A percentile compares a stretch with the other conserved stretches of the same genome.
Evolutionary conservation across 1,140 invertebrate species (phyloP).

Genomic region (Pseudomyrmex sp.): DNA sequence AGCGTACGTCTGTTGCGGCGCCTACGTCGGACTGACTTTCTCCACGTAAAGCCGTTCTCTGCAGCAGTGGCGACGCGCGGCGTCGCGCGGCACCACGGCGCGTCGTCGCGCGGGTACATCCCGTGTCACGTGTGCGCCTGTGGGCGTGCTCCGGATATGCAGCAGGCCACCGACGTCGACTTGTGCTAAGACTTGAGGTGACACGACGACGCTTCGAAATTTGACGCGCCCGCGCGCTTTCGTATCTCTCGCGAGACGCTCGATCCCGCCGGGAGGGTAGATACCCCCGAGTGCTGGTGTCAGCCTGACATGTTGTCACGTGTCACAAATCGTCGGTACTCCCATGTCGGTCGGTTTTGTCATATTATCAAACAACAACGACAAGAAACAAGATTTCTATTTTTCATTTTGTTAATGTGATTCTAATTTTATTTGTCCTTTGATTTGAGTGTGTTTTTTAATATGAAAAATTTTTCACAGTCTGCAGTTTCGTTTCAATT

Average conservation of each 20-base stretch:
- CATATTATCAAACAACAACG: too few relatives aligned
- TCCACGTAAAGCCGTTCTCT: constrained; percentile 62
- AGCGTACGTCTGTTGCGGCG: constrained; percentile 77
- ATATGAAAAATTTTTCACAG: neutral
- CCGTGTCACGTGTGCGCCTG: constrained; percentile 35
- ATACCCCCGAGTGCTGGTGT: neutral
- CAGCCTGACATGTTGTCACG: neutral
- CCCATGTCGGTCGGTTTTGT: too few relatives aligned
- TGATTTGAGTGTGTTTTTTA: neutral
- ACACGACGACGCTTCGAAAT: constrained; percentile 5
- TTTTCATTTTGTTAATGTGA: too few relatives aligned
- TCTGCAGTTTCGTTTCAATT: neutral
- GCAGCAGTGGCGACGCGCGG: constrained; percentile 67
- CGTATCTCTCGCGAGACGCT: too few relatives aligned
- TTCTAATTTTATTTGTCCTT: neutral
- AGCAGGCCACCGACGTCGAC: neutral
- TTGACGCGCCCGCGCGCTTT: constrained; percentile 8
- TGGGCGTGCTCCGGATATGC: constrained; percentile 39
- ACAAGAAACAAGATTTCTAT: too few relatives aligned
- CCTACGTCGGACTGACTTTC: constrained; percentile 78
- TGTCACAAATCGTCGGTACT: neutral
- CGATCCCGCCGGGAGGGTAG: neutral
- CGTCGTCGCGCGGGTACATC: constrained; percentile 67
- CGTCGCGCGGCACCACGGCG: constrained; percentile 36
- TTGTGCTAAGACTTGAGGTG: neutral